Evolutionary conservation across 2,113 vertebrate genomes (phyloP).

Genomic region (Microcebus jonahi): DNA sequence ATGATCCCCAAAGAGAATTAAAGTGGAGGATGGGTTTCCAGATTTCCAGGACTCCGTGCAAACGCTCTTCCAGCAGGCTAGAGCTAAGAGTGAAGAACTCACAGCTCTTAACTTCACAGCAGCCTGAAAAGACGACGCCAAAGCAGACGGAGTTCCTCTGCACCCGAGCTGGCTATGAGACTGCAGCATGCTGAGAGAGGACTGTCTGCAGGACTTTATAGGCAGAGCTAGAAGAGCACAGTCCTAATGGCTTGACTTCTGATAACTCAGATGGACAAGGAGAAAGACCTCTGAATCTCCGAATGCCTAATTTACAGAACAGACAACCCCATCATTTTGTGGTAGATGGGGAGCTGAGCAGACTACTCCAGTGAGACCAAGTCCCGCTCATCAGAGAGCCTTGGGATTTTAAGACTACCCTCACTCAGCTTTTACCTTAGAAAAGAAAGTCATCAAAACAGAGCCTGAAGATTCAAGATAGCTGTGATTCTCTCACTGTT

Average conservation of each 20-base stretch:
- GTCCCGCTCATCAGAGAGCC: slow-evolving; percentile 90
- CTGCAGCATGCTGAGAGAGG: slow-evolving; percentile 91
- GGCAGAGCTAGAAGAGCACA: slow-evolving; percentile 90
- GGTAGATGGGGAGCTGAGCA: slow-evolving; percentile 89
- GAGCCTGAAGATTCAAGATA: slow-evolving; percentile 98
- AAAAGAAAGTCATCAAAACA: slow-evolving; percentile 96
- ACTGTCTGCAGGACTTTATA: slow-evolving; percentile 88
- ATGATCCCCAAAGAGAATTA: slow-evolving; percentile 96
- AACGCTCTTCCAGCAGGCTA: slow-evolving; percentile 93
- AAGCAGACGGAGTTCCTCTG: slow-evolving; percentile 97
- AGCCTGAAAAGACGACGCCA: slow-evolving; percentile 94
- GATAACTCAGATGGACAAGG: slow-evolving; percentile 87
- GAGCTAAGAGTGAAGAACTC: slow-evolving; percentile 93
- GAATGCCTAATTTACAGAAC: slow-evolving; percentile 87
- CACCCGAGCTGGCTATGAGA: slow-evolving; percentile 91
- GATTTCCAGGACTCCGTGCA: slow-evolving; percentile 95
- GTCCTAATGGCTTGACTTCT: slow-evolving; percentile 87
- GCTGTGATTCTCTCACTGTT: slow-evolving; percentile 81
- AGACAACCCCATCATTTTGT: slow-evolving; percentile 87
- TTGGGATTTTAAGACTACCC: slow-evolving; percentile 92
- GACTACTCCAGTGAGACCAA: slow-evolving; percentile 90
- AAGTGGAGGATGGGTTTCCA: slow-evolving; percentile 96
- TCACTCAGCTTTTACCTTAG: slow-evolving; percentile 90
- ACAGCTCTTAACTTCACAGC: slow-evolving; percentile 92
- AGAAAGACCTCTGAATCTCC: slow-evolving; percentile 93